Evolutionary conservation across 1,140 invertebrate genomes (phyloP).

Genomic region (Trichonephila clavata): DNA sequence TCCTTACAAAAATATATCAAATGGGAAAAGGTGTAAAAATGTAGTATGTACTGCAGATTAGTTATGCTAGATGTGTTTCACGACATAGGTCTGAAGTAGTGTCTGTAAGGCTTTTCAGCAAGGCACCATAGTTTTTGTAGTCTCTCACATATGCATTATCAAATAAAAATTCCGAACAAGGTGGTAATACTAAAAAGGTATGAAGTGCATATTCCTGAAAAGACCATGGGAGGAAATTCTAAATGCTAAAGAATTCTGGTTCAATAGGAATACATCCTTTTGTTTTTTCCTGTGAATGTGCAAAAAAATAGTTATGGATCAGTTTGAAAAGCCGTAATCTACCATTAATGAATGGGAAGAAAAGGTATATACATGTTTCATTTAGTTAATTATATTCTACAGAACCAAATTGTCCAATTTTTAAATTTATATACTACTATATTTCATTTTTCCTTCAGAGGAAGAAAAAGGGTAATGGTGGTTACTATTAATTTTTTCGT

Average conservation of each 20-base stretch:
- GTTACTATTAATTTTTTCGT: too few species aligned
- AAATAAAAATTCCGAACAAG: background rate
- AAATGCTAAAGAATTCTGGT: background rate
- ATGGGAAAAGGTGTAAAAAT: background rate
- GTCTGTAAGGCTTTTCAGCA: background rate
- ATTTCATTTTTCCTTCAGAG: too few species aligned
- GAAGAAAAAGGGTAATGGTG: too few species aligned
- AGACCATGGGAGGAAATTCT: background rate
- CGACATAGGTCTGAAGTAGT: background rate
- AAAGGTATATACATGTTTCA: too few species aligned
- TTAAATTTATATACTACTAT: too few species aligned
- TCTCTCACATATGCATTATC: conserved; percentile 24
- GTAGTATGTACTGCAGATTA: background rate
- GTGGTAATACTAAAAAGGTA: background rate
- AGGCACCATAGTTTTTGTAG: background rate
- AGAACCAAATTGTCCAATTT: too few species aligned
- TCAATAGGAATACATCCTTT: background rate
- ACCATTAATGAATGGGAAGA: too few species aligned
- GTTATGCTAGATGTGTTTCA: conserved; percentile 32
- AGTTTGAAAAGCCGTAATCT: too few species aligned
- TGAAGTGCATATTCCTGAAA: background rate
- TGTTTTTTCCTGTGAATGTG: background rate
- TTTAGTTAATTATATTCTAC: too few species aligned
- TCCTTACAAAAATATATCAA: background rate
- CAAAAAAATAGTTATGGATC: too few species aligned